Evolutionary conservation across 1,140 invertebrate genomes (phyloP), one percentile per base, ranked within the genome.

Genomic region (Macrobrachium rosenbergii): DNA sequence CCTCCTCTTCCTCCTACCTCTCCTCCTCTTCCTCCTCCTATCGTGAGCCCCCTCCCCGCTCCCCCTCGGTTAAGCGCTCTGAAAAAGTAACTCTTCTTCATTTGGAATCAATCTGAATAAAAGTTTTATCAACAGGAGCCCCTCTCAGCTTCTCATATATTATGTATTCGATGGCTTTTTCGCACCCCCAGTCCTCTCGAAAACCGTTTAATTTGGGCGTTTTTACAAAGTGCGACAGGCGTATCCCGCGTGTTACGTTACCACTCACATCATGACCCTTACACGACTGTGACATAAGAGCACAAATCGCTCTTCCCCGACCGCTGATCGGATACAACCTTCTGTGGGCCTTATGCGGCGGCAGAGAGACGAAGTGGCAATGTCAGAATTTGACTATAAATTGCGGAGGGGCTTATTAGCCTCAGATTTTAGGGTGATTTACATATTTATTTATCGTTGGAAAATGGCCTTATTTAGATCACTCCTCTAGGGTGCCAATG

Each of bases 161-260:
- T 88, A 88, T 88, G 87, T 88, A 88, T 88, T 88, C 87, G 87
- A 88, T 87, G 87, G 87, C 87, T 88, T 88, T 86, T 88, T 88
- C 87, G 80, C 87, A 79, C 87, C 82, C 87, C 87, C 52, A 83
- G 81, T 69, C 82, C 87, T 83, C 87, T 88, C 73, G 75, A 88
- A 88, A 88, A 88, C 87, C 87, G 87, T 88, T 88, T 88, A 88
- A 88, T 88, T 88, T 88, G 87, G 82, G 72, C 87, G 75, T 88
- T 88, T 88, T 88, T 88, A 83, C 80, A 88, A 82, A 78, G 76
- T 37, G 73, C 82, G 87, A 88, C 75, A 88, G 82, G 87, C 87
- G 83, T 77, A 86, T 79, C 64, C 83, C 83, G 43, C 64, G 14
- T 14, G 52, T 28, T 60, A 16, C 37, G 60, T 19, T 64, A 16